Percentiles rank a stretch among this genome's conserved stretches.
These are phyloP conservation scores for Aphodius sticticus DNA, from an alignment of 2,888 invertebrate species.

Conservation along the genomic window DNA sequence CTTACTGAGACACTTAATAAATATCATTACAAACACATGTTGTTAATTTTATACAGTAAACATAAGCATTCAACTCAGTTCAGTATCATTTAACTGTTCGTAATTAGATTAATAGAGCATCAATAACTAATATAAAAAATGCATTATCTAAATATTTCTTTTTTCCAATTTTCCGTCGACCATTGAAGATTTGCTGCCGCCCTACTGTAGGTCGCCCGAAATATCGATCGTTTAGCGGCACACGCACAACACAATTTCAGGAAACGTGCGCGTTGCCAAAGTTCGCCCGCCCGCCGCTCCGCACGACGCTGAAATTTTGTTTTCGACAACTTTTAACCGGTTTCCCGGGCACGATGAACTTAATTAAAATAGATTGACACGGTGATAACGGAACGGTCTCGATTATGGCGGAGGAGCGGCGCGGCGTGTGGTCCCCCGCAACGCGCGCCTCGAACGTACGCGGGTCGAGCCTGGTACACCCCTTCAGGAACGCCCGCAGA, in stretches of 20 bases:
- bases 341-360: slow-evolving; percentile 13
- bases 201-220: background rate
- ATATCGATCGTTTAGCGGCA: slow-evolving; percentile 13
- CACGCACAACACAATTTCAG: slow-evolving; percentile 4
- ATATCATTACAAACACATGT: too few relatives aligned
- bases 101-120: too few relatives aligned
- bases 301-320: slow-evolving; percentile 22
- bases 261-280: background rate
- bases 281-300: background rate
- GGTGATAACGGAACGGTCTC: slow-evolving; percentile 19
- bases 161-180: background rate
- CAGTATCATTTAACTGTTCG: too few relatives aligned
- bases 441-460: background rate
- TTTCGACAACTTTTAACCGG: slow-evolving; percentile 17
- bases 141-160: background rate
- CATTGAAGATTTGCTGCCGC: background rate
- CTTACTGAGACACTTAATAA: too few relatives aligned
- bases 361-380: slow-evolving; percentile 21
- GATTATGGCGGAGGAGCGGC: background rate
- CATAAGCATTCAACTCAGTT: too few relatives aligned
- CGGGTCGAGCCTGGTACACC: background rate
- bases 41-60: too few relatives aligned
- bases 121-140: background rate
- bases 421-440: background rate
- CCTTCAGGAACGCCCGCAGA: background rate